These are phyloP conservation scores for Alauda arvensis DNA, from an alignment of 2,797 vertebrate species.

Conservation along the genomic window DNA sequence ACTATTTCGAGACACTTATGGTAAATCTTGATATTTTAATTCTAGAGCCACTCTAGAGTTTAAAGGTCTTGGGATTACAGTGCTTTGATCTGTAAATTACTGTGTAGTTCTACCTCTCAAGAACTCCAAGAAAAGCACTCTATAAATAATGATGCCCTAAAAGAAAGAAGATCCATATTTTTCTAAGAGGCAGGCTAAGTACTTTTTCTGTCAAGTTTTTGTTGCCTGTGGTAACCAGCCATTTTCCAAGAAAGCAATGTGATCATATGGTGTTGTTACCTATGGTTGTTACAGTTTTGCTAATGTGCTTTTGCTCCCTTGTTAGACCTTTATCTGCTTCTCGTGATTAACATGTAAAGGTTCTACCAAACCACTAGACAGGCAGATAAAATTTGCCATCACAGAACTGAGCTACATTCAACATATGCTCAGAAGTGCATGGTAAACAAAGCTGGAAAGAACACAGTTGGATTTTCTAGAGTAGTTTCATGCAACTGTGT, in stretches of 20 bases:
- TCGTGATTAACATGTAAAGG: background rate
- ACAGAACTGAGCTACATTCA: background rate
- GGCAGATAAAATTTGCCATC: background rate
- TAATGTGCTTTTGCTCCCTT: background rate
- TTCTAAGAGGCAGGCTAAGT: background rate
- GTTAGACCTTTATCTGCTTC: background rate
- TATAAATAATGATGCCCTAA: background rate
- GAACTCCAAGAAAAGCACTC: background rate
- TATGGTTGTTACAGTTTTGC: slow-evolving; percentile 14
- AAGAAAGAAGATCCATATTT: background rate
- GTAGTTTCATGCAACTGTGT: background rate
- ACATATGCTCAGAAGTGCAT: background rate
- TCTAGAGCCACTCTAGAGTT: background rate
- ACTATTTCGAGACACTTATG: background rate
- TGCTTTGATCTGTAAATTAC: background rate
- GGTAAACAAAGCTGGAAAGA: background rate
- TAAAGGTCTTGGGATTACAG: background rate
- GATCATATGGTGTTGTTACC: slow-evolving; percentile 4
- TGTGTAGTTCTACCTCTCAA: background rate
- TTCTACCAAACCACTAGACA: background rate
- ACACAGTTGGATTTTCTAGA: background rate
- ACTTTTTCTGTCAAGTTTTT: background rate
- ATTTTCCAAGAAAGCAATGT: slow-evolving; percentile 11
- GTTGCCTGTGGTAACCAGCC: slow-evolving; percentile 22
- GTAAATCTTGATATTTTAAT: background rate